Percentiles rank a stretch among this genome's conserved stretches.
Evolutionary conservation across 2,888 invertebrate genomes (phyloP).

Genomic region (Melanchra persicariae): DNA sequence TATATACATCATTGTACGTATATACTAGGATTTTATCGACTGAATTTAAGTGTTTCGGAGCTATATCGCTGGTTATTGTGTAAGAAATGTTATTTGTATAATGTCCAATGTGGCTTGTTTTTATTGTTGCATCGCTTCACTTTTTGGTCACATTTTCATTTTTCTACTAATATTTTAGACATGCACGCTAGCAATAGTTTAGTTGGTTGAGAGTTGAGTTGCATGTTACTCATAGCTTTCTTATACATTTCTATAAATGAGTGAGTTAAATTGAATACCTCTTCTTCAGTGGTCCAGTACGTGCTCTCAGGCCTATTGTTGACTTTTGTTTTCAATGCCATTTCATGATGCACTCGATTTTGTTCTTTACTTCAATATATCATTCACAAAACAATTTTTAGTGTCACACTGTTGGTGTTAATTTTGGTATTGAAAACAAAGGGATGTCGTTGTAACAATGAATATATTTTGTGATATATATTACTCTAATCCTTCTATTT

Average conservation of each 20-base stretch:
- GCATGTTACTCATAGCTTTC: constrained; percentile 65
- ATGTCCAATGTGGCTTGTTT: constrained; percentile 74
- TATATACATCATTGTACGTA: constrained; percentile 74
- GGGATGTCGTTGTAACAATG: constrained; percentile 84
- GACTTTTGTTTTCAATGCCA: constrained; percentile 87
- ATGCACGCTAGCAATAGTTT: constrained; percentile 72
- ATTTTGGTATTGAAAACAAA: constrained; percentile 87
- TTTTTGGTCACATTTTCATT: constrained; percentile 60
- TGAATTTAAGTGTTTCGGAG: constrained; percentile 81
- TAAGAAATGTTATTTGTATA: constrained; percentile 74
- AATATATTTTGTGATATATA: constrained; percentile 91
- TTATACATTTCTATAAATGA: constrained; percentile 72
- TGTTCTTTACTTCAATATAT: constrained; percentile 37
- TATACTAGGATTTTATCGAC: constrained; percentile 83
- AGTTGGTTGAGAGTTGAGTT: constrained; percentile 59
- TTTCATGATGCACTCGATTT: constrained; percentile 55
- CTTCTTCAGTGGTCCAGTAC: constrained; percentile 89
- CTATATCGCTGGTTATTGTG: constrained; percentile 74
- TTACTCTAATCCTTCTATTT: constrained; percentile 90
- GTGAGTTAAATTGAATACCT: constrained; percentile 87
- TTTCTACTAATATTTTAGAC: constrained; percentile 61
- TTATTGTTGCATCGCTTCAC: constrained; percentile 67
- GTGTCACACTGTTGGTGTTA: constrained; percentile 40
- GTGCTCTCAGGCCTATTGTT: constrained; percentile 85
- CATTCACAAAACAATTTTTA: constrained; percentile 28